Conservation (phyloP, 2,888 invertebrate genomes). For the Helleia helle region DNA sequence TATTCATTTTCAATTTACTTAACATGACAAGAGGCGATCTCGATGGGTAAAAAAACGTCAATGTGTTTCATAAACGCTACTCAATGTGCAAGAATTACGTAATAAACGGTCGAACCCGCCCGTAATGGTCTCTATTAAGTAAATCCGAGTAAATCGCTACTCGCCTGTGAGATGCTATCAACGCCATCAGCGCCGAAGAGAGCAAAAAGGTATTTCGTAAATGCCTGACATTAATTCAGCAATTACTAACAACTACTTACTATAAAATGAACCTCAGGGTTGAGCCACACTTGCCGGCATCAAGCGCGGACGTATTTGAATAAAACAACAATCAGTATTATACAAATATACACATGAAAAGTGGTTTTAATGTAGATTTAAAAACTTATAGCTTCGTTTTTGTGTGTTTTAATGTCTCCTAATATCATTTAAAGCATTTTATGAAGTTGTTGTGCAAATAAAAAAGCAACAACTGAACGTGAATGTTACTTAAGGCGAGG, state of each 20-base stretch:
- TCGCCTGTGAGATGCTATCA: conserved; percentile 3
- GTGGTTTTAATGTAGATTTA: too few species aligned
- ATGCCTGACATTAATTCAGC: conserved; percentile 11
- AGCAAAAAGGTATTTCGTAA: conserved; percentile 7
- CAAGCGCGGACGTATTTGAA: not conserved
- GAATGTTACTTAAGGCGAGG: too few species aligned
- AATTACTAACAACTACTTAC: conserved; percentile 11
- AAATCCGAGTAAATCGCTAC: not conserved
- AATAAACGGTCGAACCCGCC: not conserved
- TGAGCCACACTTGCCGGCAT: not conserved
- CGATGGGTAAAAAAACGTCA: too few species aligned
- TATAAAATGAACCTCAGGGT: conserved; percentile 4
- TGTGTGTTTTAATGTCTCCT: too few species aligned
- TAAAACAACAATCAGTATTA: too few species aligned
- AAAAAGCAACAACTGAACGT: too few species aligned
- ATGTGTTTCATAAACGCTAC: not conserved
- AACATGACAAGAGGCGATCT: too few species aligned
- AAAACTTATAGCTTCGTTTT: too few species aligned
- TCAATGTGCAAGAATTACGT: not conserved
- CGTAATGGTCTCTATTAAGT: conserved; percentile 3
- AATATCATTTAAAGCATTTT: too few species aligned
- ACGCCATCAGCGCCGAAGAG: not conserved
- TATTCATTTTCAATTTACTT: too few species aligned
- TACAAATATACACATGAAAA: too few species aligned
- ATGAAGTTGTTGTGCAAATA: too few species aligned